Evolutionary conservation across 2,113 vertebrate genomes (phyloP).

Genomic region (Illadopsis cleaveri): DNA sequence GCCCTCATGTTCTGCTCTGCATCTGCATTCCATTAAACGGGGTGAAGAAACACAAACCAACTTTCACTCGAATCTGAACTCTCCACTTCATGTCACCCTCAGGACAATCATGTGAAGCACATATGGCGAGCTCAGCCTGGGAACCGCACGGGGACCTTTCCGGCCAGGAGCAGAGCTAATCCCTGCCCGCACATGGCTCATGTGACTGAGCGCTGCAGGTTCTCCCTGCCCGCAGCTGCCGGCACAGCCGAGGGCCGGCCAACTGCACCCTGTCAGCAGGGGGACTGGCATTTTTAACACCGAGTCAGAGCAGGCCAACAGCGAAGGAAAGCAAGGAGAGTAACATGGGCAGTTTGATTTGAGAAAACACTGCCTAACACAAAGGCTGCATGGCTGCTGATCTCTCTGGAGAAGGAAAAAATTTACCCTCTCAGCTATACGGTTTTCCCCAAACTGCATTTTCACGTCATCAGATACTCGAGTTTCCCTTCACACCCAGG

Average conservation of each 20-base stretch:
- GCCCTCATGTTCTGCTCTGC: background rate
- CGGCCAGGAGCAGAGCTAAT: constrained; percentile 44
- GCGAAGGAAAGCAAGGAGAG: background rate
- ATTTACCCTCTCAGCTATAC: background rate
- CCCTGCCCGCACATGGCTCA: constrained; percentile 17
- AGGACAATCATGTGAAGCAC: background rate
- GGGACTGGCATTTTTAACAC: constrained; percentile 9
- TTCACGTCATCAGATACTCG: background rate
- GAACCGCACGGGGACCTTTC: background rate
- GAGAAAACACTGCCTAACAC: background rate
- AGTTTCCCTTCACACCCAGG: background rate
- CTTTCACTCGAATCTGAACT: constrained; percentile 1
- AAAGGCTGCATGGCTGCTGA: background rate
- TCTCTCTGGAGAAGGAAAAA: background rate
- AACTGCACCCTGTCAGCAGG: constrained; percentile 13
- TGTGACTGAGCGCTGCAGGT: background rate
- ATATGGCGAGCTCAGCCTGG: constrained; percentile 19
- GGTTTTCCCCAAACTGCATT: background rate
- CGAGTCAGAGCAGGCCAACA: background rate
- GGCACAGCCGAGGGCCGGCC: background rate
- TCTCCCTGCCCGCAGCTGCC: constrained; percentile 14
- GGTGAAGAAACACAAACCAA: constrained; percentile 28
- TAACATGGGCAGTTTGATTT: background rate
- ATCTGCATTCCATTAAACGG: constrained; percentile 19
- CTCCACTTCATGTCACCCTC: background rate